phyloP scores from a whole-genome alignment of 2,797 vertebrate genomes.

The Cetoscarus ocellatus region DNA sequence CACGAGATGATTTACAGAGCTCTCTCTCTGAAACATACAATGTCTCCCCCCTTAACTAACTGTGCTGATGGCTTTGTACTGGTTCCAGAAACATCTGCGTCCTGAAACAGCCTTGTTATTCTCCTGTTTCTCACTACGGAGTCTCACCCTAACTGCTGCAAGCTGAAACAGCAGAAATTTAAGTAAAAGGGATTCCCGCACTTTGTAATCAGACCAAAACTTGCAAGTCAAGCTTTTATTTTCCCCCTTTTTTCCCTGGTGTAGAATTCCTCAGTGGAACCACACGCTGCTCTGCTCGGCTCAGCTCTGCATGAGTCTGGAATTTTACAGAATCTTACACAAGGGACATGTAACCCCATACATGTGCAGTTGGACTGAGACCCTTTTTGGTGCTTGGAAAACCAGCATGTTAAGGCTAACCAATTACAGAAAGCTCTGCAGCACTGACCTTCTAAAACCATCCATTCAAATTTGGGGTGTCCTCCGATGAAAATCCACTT shows the following conservation, averaged over 20 bases:
- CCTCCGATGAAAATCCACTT: not conserved
- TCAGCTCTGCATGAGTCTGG: slow-evolving; percentile 16
- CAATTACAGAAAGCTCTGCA: not conserved
- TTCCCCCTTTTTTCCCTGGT: not conserved
- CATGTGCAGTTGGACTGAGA: slow-evolving; percentile 18
- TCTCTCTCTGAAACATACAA: slow-evolving; percentile 1
- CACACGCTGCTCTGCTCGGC: slow-evolving; percentile 34
- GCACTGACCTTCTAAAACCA: not conserved
- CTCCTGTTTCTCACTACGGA: slow-evolving; percentile 14
- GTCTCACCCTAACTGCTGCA: slow-evolving; percentile 17
- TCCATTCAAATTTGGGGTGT: not conserved
- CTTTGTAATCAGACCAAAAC: slow-evolving; percentile 46
- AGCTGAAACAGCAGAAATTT: slow-evolving; percentile 65
- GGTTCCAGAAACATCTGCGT: slow-evolving; percentile 55
- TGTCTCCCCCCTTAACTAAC: slow-evolving; percentile 7
- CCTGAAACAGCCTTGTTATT: not conserved
- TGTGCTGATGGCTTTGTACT: slow-evolving; percentile 42
- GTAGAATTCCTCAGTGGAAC: slow-evolving; percentile 60
- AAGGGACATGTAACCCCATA: slow-evolving; percentile 10
- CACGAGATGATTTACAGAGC: slow-evolving; percentile 37
- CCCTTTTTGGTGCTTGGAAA: not conserved
- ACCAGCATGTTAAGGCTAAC: not conserved
- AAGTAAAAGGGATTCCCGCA: slow-evolving; percentile 8
- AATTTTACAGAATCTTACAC: slow-evolving; percentile 40
- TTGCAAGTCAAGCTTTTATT: slow-evolving; percentile 57